Evolutionary conservation across 2,113 vertebrate species (phyloP).

Genomic region (Brachionichthys hirsutus): DNA sequence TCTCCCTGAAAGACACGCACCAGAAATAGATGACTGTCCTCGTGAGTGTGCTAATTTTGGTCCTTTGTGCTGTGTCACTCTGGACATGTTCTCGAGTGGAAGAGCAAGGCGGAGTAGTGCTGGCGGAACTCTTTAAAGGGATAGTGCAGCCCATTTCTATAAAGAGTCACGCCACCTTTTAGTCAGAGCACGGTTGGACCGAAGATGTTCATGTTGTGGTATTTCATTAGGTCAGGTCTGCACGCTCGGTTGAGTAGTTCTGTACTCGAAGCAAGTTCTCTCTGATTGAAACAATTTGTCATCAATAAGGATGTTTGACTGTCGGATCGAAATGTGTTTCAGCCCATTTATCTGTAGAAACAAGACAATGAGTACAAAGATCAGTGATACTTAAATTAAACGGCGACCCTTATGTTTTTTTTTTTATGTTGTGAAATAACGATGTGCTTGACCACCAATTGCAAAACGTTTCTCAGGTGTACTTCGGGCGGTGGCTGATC

Average conservation of each 20-base stretch:
- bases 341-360: no score
- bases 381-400: no score
- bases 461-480: slow-evolving; percentile 72
- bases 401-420: no score
- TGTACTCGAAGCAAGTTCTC: no score
- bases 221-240: no score
- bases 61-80: slow-evolving; percentile 51
- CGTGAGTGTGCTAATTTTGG: slow-evolving; percentile 17
- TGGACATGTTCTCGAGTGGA: slow-evolving; percentile 24
- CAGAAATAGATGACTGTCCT: slow-evolving; percentile 53
- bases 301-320: no score
- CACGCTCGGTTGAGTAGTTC: no score
- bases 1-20: slow-evolving; percentile 34
- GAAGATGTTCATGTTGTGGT: no score
- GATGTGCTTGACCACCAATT: background rate
- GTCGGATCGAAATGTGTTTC: no score
- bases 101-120: slow-evolving; percentile 9
- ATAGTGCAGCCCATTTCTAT: background rate
- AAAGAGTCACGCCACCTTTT: background rate
- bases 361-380: no score
- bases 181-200: background rate
- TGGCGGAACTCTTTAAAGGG: slow-evolving; percentile 37
- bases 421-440: no score
- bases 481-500: slow-evolving; percentile 91
- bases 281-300: no score